Conservation (phyloP, 2,797 vertebrate genomes). For the Graptemys geographica region DNA sequence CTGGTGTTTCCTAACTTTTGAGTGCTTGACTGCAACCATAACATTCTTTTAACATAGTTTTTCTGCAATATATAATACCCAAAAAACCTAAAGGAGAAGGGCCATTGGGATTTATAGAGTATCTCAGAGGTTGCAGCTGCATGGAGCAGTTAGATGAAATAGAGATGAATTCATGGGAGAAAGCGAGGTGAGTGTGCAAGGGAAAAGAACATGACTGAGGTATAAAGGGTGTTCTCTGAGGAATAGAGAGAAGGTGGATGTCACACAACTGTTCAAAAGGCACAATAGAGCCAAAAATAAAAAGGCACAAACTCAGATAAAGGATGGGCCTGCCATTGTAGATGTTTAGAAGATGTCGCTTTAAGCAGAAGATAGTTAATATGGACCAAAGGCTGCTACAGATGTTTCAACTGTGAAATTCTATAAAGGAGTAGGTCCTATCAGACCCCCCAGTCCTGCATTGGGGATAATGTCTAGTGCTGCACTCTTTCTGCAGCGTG, state of each 20-base stretch:
- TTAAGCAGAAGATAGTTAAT: neutral
- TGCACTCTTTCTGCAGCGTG: neutral
- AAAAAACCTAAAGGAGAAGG: neutral
- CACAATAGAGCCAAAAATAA: neutral
- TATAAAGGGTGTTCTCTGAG: neutral
- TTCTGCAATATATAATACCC: too few species aligned
- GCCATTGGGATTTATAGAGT: neutral
- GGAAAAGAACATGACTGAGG: neutral
- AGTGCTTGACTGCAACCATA: neutral
- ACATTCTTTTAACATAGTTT: neutral
- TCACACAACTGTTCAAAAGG: neutral
- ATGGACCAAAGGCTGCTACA: neutral
- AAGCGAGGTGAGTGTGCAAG: neutral
- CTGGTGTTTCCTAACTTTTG: accelerated
- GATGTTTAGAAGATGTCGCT: neutral
- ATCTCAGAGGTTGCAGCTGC: neutral
- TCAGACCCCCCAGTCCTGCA: neutral
- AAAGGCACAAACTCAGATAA: neutral
- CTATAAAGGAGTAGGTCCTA: neutral
- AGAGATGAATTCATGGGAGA: neutral
- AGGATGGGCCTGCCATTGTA: neutral
- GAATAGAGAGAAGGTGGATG: neutral
- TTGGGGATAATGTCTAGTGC: neutral
- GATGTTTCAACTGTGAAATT: neutral
- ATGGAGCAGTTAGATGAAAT: accelerated